A percentile compares a stretch with the other conserved stretches of the same genome.
Conservation (phyloP, 2,888 invertebrate species). For the Zootermopsis nevadensis region DNA sequence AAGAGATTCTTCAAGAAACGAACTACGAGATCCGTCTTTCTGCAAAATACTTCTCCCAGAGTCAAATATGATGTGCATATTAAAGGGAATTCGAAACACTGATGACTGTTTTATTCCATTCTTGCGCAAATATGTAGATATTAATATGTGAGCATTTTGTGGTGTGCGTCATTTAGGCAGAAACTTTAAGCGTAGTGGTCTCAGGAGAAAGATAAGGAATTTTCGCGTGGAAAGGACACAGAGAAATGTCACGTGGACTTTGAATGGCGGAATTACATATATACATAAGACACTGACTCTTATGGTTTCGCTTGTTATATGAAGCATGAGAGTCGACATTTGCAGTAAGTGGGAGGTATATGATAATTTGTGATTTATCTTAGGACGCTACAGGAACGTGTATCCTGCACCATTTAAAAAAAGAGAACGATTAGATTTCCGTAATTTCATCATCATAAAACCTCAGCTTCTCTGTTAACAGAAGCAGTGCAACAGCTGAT, state of each 20-base stretch:
- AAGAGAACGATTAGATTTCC: too few relatives aligned
- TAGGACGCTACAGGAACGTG: too few relatives aligned
- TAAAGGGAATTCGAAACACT: too few relatives aligned
- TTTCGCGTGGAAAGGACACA: neutral
- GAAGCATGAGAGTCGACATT: neutral
- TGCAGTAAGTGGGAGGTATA: neutral
- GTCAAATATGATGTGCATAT: too few relatives aligned
- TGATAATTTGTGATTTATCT: too few relatives aligned
- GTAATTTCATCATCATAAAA: too few relatives aligned
- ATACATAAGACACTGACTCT: constrained; percentile 12
- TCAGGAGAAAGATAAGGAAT: neutral
- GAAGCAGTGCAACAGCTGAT: too few relatives aligned
- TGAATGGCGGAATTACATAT: neutral
- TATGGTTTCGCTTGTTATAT: neutral
- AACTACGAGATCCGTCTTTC: too few relatives aligned
- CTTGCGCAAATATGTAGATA: neutral
- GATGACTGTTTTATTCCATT: neutral
- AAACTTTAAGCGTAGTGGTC: neutral
- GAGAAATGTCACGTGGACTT: neutral
- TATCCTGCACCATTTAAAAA: too few relatives aligned
- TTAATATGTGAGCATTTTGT: constrained; percentile 17
- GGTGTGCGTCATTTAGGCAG: neutral
- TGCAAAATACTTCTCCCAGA: too few relatives aligned
- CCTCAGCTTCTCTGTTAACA: too few relatives aligned
- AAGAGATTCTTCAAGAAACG: too few relatives aligned